Conservation (phyloP, 2,888 invertebrate species). For the Tipula confusa region DNA sequence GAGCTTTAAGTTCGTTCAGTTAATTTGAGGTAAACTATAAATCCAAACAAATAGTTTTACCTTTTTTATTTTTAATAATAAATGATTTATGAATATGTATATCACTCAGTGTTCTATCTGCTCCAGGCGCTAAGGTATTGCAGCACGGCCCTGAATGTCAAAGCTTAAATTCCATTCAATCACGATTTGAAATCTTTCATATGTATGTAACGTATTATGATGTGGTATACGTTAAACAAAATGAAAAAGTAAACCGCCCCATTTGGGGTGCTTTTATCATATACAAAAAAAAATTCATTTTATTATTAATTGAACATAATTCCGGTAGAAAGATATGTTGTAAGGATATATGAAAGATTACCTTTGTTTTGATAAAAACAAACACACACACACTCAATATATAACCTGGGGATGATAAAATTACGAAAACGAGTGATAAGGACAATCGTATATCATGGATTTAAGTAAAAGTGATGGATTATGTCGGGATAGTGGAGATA, state of each 20-base stretch:
- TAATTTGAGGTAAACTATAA: too few species aligned
- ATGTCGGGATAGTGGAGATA: not conserved
- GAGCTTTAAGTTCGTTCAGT: too few species aligned
- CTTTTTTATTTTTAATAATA: too few species aligned
- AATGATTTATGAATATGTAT: too few species aligned
- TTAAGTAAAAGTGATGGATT: not conserved
- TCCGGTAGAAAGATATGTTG: too few species aligned
- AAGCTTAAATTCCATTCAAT: conserved; percentile 12
- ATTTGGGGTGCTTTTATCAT: not conserved
- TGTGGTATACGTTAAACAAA: not conserved
- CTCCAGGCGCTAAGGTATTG: too few species aligned
- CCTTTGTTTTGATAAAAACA: not conserved
- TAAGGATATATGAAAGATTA: not conserved
- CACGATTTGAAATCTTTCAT: not conserved
- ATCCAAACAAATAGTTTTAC: too few species aligned
- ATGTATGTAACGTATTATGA: not conserved
- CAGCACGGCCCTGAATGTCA: too few species aligned
- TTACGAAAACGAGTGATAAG: not conserved
- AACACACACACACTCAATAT: not conserved
- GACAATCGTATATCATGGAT: not conserved
- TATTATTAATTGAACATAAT: not conserved
- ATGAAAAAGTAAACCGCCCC: not conserved
- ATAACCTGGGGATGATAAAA: not conserved
- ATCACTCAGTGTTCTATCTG: too few species aligned
- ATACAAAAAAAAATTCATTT: not conserved